A percentile compares a stretch with the other conserved stretches of the same genome.
These are phyloP conservation scores for Agonopterix subpropinquella DNA, from an alignment of 2,888 invertebrate genomes.

Conservation along the genomic window DNA sequence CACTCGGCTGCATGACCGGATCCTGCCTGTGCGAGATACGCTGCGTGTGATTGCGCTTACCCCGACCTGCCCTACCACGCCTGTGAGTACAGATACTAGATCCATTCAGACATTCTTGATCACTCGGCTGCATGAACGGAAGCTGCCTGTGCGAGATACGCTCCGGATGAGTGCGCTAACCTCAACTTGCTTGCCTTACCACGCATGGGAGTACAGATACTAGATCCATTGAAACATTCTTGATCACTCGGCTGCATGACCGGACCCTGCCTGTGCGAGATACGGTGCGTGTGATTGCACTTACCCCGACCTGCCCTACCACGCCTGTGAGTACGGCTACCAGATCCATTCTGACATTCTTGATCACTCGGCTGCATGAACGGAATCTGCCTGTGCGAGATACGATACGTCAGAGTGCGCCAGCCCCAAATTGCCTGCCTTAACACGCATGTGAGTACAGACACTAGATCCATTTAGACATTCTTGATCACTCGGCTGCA, in stretches of 20 bases:
- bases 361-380: conserved; percentile 83
- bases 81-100: conserved; percentile 31
- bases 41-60: conserved; percentile 88
- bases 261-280: conserved; percentile 79
- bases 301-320: conserved; percentile 89
- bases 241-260: conserved; percentile 30
- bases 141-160: conserved; percentile 92
- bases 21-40: conserved; percentile 93
- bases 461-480: too few species aligned
- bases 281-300: conserved; percentile 81
- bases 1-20: conserved; percentile 92
- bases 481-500: conserved; percentile 77
- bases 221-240: too few species aligned
- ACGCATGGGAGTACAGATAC: conserved; percentile 52
- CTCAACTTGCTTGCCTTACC: conserved; percentile 84
- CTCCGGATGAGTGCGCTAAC: too few species aligned
- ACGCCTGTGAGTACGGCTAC: conserved; percentile 53
- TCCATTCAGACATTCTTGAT: conserved; percentile 86
- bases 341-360: too few species aligned
- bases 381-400: conserved; percentile 94
- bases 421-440: conserved; percentile 87
- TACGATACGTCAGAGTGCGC: conserved; percentile 85
- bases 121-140: conserved; percentile 92
- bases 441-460: conserved; percentile 77
- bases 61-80: conserved; percentile 89